Base-by-base conservation (phyloP, 2,888 invertebrate species). In the Frankliniella intonsa region DNA sequence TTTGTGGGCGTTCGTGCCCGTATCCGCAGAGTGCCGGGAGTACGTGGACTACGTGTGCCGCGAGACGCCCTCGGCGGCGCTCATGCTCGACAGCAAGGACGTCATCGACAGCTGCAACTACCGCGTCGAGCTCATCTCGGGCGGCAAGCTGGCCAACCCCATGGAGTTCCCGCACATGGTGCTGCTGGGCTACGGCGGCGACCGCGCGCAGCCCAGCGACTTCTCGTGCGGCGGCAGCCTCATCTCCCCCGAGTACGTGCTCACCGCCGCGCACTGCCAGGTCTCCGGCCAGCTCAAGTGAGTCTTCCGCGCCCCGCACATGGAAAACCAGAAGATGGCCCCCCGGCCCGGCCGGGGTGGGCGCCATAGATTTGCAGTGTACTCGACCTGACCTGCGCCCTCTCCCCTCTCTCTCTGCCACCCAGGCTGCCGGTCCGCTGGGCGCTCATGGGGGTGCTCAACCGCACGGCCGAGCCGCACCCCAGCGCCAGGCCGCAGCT, bases 401-500 rank as follows among this genome's bases (percentile, higher is more conserved):
- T 80, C 27, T 3, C 38, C 51, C n/a, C 9, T 79, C 51, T 50
- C 11, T 80, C 12, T n/a, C n/a, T n/a, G n/a, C n/a, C n/a, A n/a
- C 38, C 5, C 38, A 38, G 38, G 25, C 25, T 25, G 69, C 12
- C 69, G 69, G 69, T 81, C 9, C 27, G 76, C 51, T 79, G 81
- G 50, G 69, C 17, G 27, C 19, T 80, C 27, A 81, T 84, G 79
- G 84, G 84, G 19, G 83, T 82, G 27, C 80, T 84, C 19, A 82
- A 84, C 80, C 22, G n/a, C 1, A 79, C 82, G 17, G 82, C 81
- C 80, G 79, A 19, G 25, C 50, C 84, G 0, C 88, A 87, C 0
- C 91, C 91, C 80, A 89, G 89, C 0, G 89, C 90, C 0, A 84
- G 86, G 14, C 90, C 90, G 80, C 87, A 86, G 82, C 88, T 90